phyloP scores from a whole-genome alignment of 2,113 vertebrate species.

The Syngnathus scovelli region DNA sequence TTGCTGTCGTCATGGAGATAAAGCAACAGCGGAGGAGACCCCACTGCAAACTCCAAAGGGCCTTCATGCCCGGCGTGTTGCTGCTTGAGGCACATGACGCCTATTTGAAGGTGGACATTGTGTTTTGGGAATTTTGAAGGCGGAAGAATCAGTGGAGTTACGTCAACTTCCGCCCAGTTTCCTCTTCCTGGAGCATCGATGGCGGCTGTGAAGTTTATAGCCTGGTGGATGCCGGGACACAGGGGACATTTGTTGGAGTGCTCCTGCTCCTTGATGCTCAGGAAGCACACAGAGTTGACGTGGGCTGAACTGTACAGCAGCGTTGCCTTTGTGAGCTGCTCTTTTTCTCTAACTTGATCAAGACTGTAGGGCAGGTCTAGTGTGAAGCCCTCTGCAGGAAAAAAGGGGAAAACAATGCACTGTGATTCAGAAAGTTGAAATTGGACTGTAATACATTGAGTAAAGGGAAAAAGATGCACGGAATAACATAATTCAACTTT shows the following conservation, averaged over 20 bases:
- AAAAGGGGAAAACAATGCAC: slow-evolving; percentile 17
- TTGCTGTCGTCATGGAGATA: slow-evolving; percentile 86
- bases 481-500: too few species aligned
- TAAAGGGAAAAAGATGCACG: too few species aligned
- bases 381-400: slow-evolving; percentile 66
- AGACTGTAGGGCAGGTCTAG: slow-evolving; percentile 85
- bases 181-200: slow-evolving; percentile 49
- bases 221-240: slow-evolving; percentile 51
- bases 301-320: slow-evolving; percentile 80
- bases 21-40: slow-evolving; percentile 80
- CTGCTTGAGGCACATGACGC: slow-evolving; percentile 73
- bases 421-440: not conserved
- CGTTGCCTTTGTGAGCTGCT: slow-evolving; percentile 83
- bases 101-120: slow-evolving; percentile 75
- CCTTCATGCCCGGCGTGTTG: slow-evolving; percentile 15
- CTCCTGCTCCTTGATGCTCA: slow-evolving; percentile 66
- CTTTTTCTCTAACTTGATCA: slow-evolving; percentile 76
- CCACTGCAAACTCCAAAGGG: slow-evolving; percentile 45
- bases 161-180: slow-evolving; percentile 83
- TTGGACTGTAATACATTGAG: too few species aligned
- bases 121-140: slow-evolving; percentile 71
- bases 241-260: slow-evolving; percentile 47
- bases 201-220: slow-evolving; percentile 66
- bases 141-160: slow-evolving; percentile 80
- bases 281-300: slow-evolving; percentile 65